phyloP scores from a whole-genome alignment of 1,140 invertebrate genomes.

The Potamilus streckersoni region DNA sequence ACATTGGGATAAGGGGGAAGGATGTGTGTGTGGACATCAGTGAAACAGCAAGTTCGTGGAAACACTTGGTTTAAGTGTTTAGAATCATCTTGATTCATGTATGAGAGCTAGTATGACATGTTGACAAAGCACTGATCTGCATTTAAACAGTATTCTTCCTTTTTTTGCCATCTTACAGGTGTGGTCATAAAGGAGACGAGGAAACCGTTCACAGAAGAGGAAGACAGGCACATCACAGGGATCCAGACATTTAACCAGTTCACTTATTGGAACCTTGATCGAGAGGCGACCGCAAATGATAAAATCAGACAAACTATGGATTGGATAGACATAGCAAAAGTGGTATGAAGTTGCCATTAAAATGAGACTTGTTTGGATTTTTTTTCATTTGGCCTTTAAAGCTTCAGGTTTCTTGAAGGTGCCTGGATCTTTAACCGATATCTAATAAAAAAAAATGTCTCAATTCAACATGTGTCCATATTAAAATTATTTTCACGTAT shows the following conservation, averaged over 20 bases:
- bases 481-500: not conserved
- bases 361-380: not conserved
- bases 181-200: conserved; percentile 76
- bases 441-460: not conserved
- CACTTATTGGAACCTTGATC: conserved; percentile 85
- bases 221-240: conserved; percentile 75
- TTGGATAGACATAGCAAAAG: conserved; percentile 83
- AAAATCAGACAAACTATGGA: conserved; percentile 75
- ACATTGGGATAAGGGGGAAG: too few relatives aligned
- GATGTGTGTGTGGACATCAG: too few relatives aligned
- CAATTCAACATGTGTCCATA: not conserved
- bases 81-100: too few relatives aligned
- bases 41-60: too few relatives aligned
- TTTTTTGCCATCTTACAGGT: conserved; percentile 62
- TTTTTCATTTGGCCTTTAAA: not conserved
- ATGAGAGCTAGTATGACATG: too few relatives aligned
- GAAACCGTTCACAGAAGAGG: conserved; percentile 72
- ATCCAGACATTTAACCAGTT: conserved; percentile 76
- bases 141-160: not conserved
- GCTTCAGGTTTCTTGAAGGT: not conserved
- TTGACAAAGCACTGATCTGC: too few relatives aligned
- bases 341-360: conserved; percentile 71
- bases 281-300: conserved; percentile 78
- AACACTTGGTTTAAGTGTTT: too few relatives aligned
- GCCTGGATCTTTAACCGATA: not conserved